Percentiles rank a stretch among this genome's conserved stretches.
phyloP scores from a whole-genome alignment of 2,113 vertebrate genomes.

The Pedetes capensis region DNA sequence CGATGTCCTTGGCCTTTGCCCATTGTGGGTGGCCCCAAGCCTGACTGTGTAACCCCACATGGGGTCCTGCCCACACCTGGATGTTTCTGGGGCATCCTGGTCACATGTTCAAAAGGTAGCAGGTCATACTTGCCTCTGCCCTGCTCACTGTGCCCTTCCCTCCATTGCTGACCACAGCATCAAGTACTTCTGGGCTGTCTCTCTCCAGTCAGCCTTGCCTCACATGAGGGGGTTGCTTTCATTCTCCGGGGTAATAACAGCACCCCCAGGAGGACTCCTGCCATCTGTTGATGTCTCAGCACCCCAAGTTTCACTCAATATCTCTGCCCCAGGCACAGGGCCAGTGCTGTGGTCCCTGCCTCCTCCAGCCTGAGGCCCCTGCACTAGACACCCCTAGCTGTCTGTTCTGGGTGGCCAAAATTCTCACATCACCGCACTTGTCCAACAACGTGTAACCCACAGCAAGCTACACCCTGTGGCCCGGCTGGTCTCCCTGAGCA shows the following conservation, averaged over 20 bases:
- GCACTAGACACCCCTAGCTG: neutral
- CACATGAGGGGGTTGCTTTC: neutral
- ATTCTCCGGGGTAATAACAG: neutral
- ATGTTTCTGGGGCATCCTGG: neutral
- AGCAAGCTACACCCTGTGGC: no score
- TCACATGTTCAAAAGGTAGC: neutral
- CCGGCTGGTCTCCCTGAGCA: neutral
- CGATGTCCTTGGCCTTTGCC: neutral
- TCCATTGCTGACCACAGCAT: neutral
- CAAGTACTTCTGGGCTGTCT: neutral
- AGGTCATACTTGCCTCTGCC: neutral
- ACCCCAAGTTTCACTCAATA: neutral
- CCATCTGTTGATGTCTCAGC: neutral
- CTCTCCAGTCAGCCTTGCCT: neutral
- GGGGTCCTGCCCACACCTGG: neutral
- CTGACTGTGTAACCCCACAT: neutral
- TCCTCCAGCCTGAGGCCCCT: neutral
- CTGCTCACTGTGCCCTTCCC: no score
- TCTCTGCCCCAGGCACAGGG: neutral
- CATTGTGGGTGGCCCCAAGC: no score
- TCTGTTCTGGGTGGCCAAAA: neutral
- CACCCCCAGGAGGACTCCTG: neutral
- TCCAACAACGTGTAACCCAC: neutral
- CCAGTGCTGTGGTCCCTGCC: neutral
- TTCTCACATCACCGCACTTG: neutral